Evolutionary conservation across 1,140 invertebrate genomes (phyloP).

Genomic region (Radopholus similis): DNA sequence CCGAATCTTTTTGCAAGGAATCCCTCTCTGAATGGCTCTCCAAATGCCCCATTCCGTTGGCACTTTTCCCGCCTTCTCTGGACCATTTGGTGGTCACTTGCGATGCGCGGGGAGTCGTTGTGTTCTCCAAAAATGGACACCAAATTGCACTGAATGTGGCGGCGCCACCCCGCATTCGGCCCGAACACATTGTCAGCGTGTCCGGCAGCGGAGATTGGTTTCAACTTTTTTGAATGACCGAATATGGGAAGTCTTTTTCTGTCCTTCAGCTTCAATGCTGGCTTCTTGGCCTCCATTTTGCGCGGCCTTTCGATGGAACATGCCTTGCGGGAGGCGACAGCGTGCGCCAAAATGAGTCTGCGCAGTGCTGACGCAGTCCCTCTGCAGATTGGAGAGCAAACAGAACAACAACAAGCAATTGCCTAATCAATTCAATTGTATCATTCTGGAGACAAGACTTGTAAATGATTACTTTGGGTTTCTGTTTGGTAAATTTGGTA

Average conservation of each 20-base stretch:
- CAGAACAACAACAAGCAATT: not conserved
- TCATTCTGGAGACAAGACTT: too few species aligned
- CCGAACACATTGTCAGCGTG: conserved; percentile 43
- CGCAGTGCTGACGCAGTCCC: conserved; percentile 16
- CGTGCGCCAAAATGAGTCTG: conserved; percentile 26
- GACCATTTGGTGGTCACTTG: conserved; percentile 20
- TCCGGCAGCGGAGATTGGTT: conserved; percentile 49
- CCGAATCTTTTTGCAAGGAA: not conserved
- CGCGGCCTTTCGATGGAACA: conserved; percentile 2
- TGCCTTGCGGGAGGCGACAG: conserved; percentile 13
- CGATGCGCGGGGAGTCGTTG: conserved; percentile 14
- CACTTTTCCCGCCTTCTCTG: not conserved
- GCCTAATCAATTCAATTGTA: too few species aligned
- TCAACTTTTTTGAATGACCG: not conserved
- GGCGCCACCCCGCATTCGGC: conserved; percentile 15
- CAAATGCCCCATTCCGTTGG: not conserved
- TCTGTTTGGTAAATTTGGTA: too few species aligned
- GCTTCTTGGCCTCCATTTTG: conserved; percentile 24
- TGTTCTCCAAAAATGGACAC: not conserved
- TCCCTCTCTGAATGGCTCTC: conserved; percentile 16
- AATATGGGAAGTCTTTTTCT: not conserved
- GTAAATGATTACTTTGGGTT: too few species aligned
- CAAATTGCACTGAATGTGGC: not conserved
- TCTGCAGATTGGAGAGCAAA: not conserved
- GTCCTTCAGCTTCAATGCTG: conserved; percentile 33